Evolutionary conservation across 2,797 vertebrate species (phyloP), one percentile per base, ranked within the genome.

Genomic region (Taenioides sp.): DNA sequence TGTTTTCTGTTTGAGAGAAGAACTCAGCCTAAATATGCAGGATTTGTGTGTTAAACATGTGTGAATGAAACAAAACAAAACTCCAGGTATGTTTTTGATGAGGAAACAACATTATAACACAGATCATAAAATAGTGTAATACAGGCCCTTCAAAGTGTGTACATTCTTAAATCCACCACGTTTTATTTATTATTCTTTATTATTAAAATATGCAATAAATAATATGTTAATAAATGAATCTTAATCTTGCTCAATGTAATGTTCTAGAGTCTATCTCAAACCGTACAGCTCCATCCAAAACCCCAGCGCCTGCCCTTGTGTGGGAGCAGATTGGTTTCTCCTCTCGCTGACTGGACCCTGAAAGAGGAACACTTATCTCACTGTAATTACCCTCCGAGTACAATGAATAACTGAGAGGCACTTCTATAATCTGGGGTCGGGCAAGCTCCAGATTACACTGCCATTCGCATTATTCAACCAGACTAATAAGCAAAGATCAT

Each of bases 331-430:
- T 88, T 87, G 86, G 85, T 85, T 90, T 85, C 49, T 70, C 80
- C 80, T 86, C 31, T 70, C 80, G 71, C 70, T 59, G 79, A 86
- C 84, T 74, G 77, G 85, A 83, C 80, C 70, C 80, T 68, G 79
- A 85, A 80, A 84, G 82, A 89, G 79, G 81, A 86, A 84, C 81
- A 88, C 88, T 92, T 91, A 92, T 94, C 88, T 91, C 84, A 74
- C 87, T 84, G 88, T 91, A 93, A 93, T 93, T 93, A 92, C 90
- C 85, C 85, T 88, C 82, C 64, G 73, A 85, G 86, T 88, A 92
- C 89, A 91, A 92, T 90, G 90, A 92, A 90, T 88, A 84, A 90
- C 91, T 89, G 88, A 91, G 88, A 92, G 88, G 87, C 92, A 87
- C 86, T 82, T 84, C 87, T 79, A 88, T 87, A 90, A 92, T 91